Percentiles rank a stretch among this genome's conserved stretches.
Evolutionary conservation across 2,797 vertebrate species (phyloP).

Genomic region (Peromyscus eremicus): DNA sequence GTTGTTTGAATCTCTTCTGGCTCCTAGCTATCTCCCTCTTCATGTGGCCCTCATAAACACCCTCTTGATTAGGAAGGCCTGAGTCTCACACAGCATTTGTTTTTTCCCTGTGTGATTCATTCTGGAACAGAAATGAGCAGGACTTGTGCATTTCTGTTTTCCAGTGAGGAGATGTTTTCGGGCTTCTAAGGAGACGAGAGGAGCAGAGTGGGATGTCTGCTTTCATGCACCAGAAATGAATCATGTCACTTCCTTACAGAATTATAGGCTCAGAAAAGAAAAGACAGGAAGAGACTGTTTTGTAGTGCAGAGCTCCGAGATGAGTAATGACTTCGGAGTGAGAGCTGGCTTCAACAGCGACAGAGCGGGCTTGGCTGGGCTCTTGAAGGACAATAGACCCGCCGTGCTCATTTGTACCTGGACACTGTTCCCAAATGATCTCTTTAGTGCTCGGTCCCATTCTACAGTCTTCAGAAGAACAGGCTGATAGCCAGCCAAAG

Average conservation of each 20-base stretch:
- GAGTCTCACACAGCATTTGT: background rate
- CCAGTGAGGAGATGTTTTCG: constrained; percentile 26
- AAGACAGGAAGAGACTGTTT: background rate
- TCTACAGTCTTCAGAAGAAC: constrained; percentile 44
- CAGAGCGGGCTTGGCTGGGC: background rate
- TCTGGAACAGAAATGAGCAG: constrained; percentile 4
- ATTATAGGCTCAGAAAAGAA: constrained; percentile 64
- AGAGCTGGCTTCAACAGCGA: constrained; percentile 32
- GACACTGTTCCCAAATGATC: constrained; percentile 65
- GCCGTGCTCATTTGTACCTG: constrained; percentile 73
- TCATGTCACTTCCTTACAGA: constrained; percentile 37
- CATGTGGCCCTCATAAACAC: background rate
- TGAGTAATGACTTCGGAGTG: background rate
- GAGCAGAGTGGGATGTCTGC: background rate
- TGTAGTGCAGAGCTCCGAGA: constrained; percentile 18
- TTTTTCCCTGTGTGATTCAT: background rate
- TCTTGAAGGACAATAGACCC: constrained; percentile 42
- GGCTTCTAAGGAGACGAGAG: constrained; percentile 22
- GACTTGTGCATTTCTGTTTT: constrained; percentile 55
- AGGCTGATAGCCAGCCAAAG: constrained; percentile 1
- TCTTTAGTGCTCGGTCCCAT: background rate
- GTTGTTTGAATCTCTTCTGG: background rate
- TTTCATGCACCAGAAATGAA: constrained; percentile 22
- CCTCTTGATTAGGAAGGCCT: background rate
- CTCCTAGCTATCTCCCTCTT: background rate